These are phyloP conservation scores for Passerculus sandwichensis DNA, from an alignment of 2,797 vertebrate species.

Conservation along the genomic window DNA sequence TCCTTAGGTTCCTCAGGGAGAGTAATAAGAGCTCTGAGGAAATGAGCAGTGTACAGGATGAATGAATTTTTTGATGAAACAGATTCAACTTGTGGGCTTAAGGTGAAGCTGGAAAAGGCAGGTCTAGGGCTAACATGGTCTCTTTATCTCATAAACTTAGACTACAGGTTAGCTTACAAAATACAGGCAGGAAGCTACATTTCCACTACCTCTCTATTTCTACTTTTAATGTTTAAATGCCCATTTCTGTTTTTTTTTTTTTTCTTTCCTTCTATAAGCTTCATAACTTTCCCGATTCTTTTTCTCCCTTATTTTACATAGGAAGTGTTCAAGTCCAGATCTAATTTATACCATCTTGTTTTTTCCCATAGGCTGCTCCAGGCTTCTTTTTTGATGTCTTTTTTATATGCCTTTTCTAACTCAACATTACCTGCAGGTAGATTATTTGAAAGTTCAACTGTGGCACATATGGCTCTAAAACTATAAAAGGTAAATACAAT, in stretches of 20 bases:
- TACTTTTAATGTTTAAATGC: slow-evolving; percentile 36
- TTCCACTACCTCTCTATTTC: not conserved
- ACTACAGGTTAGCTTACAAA: slow-evolving; percentile 33
- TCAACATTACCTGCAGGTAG: not conserved
- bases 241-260: not conserved
- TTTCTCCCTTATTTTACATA: slow-evolving; percentile 25
- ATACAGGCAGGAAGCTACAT: slow-evolving; percentile 28
- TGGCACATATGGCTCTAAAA: slow-evolving; percentile 26
- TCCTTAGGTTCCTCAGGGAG: not conserved
- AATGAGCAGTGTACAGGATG: not conserved
- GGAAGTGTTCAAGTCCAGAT: slow-evolving; percentile 27
- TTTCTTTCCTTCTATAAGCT: not conserved
- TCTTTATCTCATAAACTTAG: slow-evolving; percentile 4
- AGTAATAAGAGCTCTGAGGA: not conserved
- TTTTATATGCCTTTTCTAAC: slow-evolving; percentile 27
- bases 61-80: not conserved
- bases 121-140: slow-evolving; percentile 1
- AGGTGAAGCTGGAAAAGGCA: slow-evolving; percentile 31
- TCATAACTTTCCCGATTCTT: not conserved
- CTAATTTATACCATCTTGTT: slow-evolving; percentile 16
- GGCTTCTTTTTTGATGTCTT: slow-evolving; percentile 54
- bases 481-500: slow-evolving; percentile 18
- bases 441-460: slow-evolving; percentile 27
- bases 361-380: slow-evolving; percentile 37
- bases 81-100: not conserved